phyloP scores from a whole-genome alignment of 2,113 vertebrate species.

The Rhinoderma darwinii region DNA sequence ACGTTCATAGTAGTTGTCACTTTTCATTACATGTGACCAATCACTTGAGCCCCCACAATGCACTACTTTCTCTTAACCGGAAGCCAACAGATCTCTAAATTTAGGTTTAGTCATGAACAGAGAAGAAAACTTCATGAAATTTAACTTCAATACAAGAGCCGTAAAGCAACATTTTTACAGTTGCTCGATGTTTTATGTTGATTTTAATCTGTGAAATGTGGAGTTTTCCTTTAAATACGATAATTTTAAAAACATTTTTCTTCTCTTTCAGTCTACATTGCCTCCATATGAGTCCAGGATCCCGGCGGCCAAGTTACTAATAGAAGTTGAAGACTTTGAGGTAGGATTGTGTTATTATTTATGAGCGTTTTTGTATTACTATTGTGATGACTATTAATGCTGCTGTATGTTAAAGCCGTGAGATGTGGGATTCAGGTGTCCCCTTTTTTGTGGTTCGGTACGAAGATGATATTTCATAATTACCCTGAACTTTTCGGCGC shows the following conservation, averaged over 20 bases:
- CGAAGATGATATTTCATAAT: slow-evolving; percentile 47
- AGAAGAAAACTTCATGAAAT: no score
- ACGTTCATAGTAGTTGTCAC: no score
- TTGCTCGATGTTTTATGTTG: no score
- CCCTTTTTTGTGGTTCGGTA: neutral
- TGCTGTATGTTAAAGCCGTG: neutral
- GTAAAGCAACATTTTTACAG: no score
- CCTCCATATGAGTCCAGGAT: slow-evolving; percentile 72
- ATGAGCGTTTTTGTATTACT: neutral
- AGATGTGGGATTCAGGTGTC: neutral
- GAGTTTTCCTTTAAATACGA: neutral
- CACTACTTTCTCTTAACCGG: no score
- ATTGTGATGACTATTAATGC: neutral
- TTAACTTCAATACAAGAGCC: no score
- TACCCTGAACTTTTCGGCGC: slow-evolving; percentile 34
- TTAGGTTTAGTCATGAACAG: no score
- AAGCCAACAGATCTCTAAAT: no score
- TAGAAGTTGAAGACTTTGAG: slow-evolving; percentile 73
- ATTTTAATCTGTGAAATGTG: neutral
- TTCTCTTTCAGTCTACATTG: slow-evolving; percentile 65
- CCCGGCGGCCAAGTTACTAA: slow-evolving; percentile 73
- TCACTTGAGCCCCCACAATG: no score
- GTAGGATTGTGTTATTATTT: slow-evolving; percentile 60
- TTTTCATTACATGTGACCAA: no score
- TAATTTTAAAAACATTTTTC: neutral